Base-by-base conservation (phyloP, 2,888 invertebrate genomes). In the Drosophila multiciliata region DNA sequence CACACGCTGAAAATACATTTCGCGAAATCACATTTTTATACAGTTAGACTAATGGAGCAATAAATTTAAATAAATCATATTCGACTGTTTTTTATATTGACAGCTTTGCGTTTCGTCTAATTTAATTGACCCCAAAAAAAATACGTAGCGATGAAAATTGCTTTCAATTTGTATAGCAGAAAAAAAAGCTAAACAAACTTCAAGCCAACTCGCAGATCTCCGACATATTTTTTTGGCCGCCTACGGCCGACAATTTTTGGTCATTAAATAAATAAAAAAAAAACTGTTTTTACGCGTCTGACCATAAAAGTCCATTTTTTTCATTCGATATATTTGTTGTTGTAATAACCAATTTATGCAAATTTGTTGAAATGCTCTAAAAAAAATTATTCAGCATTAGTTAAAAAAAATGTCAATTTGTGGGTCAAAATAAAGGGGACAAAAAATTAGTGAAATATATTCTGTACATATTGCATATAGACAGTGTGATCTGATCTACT, bases 231-330 rank as follows among this genome's bases (percentile, higher is more conserved):
- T 38, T 23, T 66, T 64, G 42, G 70, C 67, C 85, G 87, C 85
- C 71, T 80, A 81, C 80, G 78, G 80, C 71, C 70, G 58, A 78
- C 74, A 71, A 89, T 81, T 89, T 87, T 74, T 72, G 75, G 68
- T 89, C 87, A 89, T 87, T 85, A 89, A 85, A 89, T 85, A 82
- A 89, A 84, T 89, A 80, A 80, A 77, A 80, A 82, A 77, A 82
- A 76, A 57, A 50, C 52, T 66, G 74, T 66, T 66, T 73, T 48
- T 63, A 42, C 59, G 67, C 50, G 45, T 80, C 80, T 86, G 73
- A 60, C 85, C 85, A 82, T 80, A 85, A 80, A 80, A 82, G 82
- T 75, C 60, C 45, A 79, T 68, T 81, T 79, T 66, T 66, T 61
- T n/a, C 26, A 35, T 48, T 48, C 29, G n/a, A 38, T 53, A 36